Conservation (phyloP, 2,797 vertebrate species). For the Fistularia tabacaria region DNA sequence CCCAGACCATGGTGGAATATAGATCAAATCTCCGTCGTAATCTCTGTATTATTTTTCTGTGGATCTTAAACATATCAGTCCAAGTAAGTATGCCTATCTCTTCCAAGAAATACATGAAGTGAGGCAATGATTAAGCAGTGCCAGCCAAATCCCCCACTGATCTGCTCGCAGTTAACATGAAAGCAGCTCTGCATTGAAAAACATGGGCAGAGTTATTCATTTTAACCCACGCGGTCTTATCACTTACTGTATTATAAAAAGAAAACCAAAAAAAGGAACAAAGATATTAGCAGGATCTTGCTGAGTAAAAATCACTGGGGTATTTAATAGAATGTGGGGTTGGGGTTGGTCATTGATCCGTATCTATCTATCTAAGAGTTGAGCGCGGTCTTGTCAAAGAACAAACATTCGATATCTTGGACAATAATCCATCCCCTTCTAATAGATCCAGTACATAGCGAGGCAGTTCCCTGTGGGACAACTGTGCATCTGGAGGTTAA, state of each 20-base stretch:
- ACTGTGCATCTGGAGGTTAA: no score
- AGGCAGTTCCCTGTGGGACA: no score
- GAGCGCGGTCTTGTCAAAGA: no score
- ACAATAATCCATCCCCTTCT: no score
- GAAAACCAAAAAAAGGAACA: slow-evolving; percentile 15
- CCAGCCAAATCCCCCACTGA: slow-evolving; percentile 42
- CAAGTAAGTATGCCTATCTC: slow-evolving; percentile 35
- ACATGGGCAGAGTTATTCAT: slow-evolving; percentile 43
- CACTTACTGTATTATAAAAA: slow-evolving; percentile 37
- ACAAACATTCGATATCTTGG: no score
- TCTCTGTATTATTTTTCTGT: slow-evolving; percentile 32
- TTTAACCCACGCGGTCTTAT: slow-evolving; percentile 40
- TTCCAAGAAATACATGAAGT: slow-evolving; percentile 42
- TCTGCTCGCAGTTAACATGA: slow-evolving; percentile 48
- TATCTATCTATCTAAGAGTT: no score
- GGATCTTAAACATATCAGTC: slow-evolving; percentile 34
- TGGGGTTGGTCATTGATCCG: no score
- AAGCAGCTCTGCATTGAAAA: slow-evolving; percentile 43
- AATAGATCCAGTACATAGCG: no score
- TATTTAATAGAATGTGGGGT: no score
- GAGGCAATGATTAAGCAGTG: slow-evolving; percentile 51
- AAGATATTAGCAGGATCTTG: slow-evolving; percentile 30
- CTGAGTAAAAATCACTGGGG: slow-evolving; percentile 25
- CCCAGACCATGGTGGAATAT: slow-evolving; percentile 4
- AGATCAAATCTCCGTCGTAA: slow-evolving; percentile 32